These are phyloP conservation scores for Butorides virescens DNA, from an alignment of 2,113 vertebrate genomes.

Conservation along the genomic window DNA sequence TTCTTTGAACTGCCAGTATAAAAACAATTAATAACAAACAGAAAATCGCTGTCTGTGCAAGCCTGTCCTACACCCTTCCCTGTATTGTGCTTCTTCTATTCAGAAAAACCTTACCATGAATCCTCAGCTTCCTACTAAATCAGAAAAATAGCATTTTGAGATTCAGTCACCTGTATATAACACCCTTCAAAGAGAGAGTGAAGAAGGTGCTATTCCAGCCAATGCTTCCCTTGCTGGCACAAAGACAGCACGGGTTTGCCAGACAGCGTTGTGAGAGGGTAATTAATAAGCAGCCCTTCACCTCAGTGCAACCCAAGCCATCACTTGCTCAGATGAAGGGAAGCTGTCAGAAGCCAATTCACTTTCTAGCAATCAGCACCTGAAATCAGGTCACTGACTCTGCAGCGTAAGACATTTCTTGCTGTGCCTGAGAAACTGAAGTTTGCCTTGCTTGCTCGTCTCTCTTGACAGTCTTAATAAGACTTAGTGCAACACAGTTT, in stretches of 20 bases:
- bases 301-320: neutral
- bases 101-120: neutral
- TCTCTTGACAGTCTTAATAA: neutral
- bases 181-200: neutral
- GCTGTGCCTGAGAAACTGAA: neutral
- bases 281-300: neutral
- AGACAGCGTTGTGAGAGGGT: neutral
- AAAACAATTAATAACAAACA: neutral
- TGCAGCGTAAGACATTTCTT: neutral
- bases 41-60: neutral
- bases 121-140: neutral
- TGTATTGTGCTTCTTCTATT: neutral
- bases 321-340: constrained; percentile 11
- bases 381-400: constrained; percentile 29
- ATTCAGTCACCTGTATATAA: neutral
- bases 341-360: constrained; percentile 35
- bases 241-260: neutral
- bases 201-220: neutral
- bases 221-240: neutral
- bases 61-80: neutral
- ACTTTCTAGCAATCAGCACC: neutral
- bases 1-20: neutral
- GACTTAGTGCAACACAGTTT: neutral
- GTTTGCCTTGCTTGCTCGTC: neutral
- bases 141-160: neutral